Conservation (phyloP, 2,797 vertebrate genomes). For the Typhlichthys eigenmanni region DNA sequence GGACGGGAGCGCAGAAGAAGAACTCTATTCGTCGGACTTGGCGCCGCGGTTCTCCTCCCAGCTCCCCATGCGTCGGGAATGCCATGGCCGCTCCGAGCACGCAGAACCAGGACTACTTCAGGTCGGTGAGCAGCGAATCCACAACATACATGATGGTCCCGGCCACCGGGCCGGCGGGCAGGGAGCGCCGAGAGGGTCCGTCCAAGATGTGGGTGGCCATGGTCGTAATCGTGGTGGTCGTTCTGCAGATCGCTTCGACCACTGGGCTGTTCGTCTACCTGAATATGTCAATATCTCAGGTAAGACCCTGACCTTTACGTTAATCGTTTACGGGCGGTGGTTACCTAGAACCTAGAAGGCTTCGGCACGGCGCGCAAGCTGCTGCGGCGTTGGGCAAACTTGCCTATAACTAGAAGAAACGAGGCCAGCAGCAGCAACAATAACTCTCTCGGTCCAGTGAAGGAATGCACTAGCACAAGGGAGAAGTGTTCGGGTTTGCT, state of each 20-base stretch:
- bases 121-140: constrained; percentile 82
- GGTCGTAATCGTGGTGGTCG: constrained; percentile 82
- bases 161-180: constrained; percentile 49
- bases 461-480: background rate
- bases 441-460: background rate
- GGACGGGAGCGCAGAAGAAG: background rate
- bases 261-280: constrained; percentile 86
- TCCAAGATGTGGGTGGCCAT: constrained; percentile 83
- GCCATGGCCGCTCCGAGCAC: constrained; percentile 79
- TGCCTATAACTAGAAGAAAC: constrained; percentile 17
- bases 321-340: background rate
- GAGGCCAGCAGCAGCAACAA: constrained; percentile 1
- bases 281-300: constrained; percentile 85
- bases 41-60: background rate
- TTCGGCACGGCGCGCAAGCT: too few species aligned
- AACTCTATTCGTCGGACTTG: too few species aligned
- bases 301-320: constrained; percentile 50
- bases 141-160: constrained; percentile 81
- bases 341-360: too few species aligned
- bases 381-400: background rate
- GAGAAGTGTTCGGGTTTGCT: constrained; percentile 1
- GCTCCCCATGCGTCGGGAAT: constrained; percentile 70
- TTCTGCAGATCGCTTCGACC: constrained; percentile 83
- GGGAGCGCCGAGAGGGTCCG: constrained; percentile 66
- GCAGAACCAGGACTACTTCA: constrained; percentile 79